Conservation (phyloP, 1,140 invertebrate species). For the Zaprionus africanus region DNA sequence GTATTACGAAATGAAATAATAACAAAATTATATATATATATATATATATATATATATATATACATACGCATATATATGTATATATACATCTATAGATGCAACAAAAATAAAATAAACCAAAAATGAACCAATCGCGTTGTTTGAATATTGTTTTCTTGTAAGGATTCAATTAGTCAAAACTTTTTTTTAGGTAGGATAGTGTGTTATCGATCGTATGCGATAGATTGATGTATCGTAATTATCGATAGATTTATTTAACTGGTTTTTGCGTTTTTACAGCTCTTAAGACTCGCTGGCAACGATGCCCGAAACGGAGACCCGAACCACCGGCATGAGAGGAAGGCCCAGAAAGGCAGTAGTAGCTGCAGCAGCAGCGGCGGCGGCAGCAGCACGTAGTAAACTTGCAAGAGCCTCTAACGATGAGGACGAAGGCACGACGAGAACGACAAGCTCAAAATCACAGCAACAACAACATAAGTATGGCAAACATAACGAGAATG, state of each 20-base stretch:
- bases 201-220: background rate
- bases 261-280: conserved; percentile 34
- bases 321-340: conserved; percentile 30
- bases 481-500: background rate
- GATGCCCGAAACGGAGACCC: conserved; percentile 62
- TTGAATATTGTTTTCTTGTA: background rate
- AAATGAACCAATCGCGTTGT: conserved; percentile 53
- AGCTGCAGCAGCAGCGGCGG: background rate
- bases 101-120: conserved; percentile 75
- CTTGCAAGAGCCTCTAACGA: conserved; percentile 14
- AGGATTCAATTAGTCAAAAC: background rate
- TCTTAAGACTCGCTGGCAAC: conserved; percentile 38
- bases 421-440: conserved; percentile 12
- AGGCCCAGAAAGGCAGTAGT: conserved; percentile 52
- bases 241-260: conserved; percentile 4
- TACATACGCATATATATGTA: conserved; percentile 38
- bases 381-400: conserved; percentile 22
- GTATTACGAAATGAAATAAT: conserved; percentile 65
- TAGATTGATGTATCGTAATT: background rate
- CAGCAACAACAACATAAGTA: background rate
- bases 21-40: conserved; percentile 41
- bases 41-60: conserved; percentile 34
- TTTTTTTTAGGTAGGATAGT: background rate
- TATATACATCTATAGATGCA: conserved; percentile 50
- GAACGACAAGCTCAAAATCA: conserved; percentile 1